Evolutionary conservation across 2,888 invertebrate genomes (phyloP).

Genomic region (Ophion ventricosus): DNA sequence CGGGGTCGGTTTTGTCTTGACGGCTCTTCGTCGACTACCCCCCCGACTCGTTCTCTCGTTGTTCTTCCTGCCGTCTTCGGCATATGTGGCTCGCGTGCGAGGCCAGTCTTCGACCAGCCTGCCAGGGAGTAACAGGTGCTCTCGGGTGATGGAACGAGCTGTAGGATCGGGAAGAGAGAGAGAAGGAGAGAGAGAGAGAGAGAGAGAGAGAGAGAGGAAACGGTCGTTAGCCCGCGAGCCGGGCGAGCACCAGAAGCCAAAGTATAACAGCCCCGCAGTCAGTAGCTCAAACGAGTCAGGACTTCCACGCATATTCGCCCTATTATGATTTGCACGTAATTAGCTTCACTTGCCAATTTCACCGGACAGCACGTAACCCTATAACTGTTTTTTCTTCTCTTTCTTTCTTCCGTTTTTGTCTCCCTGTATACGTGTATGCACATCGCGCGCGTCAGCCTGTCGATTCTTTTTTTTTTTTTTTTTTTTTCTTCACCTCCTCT

Average conservation of each 20-base stretch:
- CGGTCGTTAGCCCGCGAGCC: conserved; percentile 77
- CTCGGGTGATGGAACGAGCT: conserved; percentile 49
- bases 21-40: conserved; percentile 6
- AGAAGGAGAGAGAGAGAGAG: background rate
- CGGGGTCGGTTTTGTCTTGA: conserved; percentile 58
- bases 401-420: background rate
- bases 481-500: background rate
- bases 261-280: conserved; percentile 7
- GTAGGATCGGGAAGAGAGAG: conserved; percentile 9
- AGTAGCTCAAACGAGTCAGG: conserved; percentile 69
- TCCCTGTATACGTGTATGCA: background rate
- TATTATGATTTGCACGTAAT: conserved; percentile 72
- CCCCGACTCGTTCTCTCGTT: conserved; percentile 33
- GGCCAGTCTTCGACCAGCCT: conserved; percentile 69
- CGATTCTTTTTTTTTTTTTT: background rate
- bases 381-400: background rate
- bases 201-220: conserved; percentile 71
- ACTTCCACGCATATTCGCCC: background rate
- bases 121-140: conserved; percentile 80
- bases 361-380: background rate
- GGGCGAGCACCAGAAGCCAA: conserved; percentile 36
- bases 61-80: conserved; percentile 67
- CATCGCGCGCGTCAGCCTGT: background rate
- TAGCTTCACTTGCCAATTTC: conserved; percentile 60
- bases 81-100: conserved; percentile 82